Percentiles rank a stretch among this genome's conserved stretches.
phyloP scores from a whole-genome alignment of 2,797 vertebrate genomes.

The Clamator glandarius region DNA sequence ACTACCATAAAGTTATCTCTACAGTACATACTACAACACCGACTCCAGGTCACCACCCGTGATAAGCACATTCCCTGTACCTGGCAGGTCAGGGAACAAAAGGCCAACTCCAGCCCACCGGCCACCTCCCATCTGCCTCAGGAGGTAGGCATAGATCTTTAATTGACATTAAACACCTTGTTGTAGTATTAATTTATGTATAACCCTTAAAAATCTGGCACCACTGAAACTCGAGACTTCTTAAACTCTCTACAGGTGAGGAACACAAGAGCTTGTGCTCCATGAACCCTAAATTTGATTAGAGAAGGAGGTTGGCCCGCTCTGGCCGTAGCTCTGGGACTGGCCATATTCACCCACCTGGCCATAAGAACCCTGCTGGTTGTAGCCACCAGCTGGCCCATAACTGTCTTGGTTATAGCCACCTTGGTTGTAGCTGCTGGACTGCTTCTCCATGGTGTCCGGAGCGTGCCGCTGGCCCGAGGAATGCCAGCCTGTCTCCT shows the following conservation, averaged over 20 bases:
- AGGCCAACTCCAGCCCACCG: conserved; percentile 59
- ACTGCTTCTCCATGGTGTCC: conserved; percentile 87
- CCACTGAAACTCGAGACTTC: conserved; percentile 63
- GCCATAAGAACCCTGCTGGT: conserved; percentile 84
- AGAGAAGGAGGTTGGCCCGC: conserved; percentile 87
- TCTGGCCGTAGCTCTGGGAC: conserved; percentile 77
- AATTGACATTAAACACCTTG: neutral
- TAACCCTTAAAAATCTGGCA: conserved; percentile 63
- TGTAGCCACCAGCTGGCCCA: conserved; percentile 85
- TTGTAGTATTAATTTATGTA: conserved; percentile 61
- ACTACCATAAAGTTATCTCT: conserved; percentile 79
- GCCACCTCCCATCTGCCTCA: conserved; percentile 54
- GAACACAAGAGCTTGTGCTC: conserved; percentile 9
- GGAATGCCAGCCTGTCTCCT: conserved; percentile 97
- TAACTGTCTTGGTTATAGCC: conserved; percentile 85
- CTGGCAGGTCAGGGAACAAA: conserved; percentile 52
- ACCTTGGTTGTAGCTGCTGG: conserved; percentile 85
- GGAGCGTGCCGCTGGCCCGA: conserved; percentile 83
- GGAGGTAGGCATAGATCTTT: conserved; percentile 50
- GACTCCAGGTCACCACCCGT: conserved; percentile 62
- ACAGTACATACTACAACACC: conserved; percentile 76
- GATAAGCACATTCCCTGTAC: conserved; percentile 26
- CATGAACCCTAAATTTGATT: conserved; percentile 86
- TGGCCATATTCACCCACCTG: conserved; percentile 86
- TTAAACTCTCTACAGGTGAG: conserved; percentile 49